Percentiles rank a stretch among this genome's conserved stretches.
These are phyloP conservation scores for Chymomyza amoena DNA, from an alignment of 2,888 invertebrate species.

Conservation along the genomic window DNA sequence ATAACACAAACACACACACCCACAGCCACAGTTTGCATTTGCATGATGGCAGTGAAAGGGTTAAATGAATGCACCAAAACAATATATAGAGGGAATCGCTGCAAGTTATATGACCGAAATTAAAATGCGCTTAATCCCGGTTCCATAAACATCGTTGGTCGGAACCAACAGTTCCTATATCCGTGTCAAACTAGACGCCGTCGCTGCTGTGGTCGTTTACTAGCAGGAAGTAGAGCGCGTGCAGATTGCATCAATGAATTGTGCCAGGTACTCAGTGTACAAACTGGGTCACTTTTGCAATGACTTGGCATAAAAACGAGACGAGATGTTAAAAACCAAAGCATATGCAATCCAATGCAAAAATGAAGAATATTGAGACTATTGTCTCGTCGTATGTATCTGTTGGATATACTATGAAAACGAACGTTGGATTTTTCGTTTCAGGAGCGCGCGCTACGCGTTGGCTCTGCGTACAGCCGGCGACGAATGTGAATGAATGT, in stretches of 20 bases:
- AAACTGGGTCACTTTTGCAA: constrained; percentile 69
- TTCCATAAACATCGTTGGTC: constrained; percentile 48
- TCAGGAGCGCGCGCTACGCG: constrained; percentile 44
- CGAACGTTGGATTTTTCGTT: not conserved
- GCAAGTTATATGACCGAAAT: constrained; percentile 64
- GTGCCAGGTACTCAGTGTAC: constrained; percentile 45
- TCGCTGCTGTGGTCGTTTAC: not conserved
- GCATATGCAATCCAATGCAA: not conserved
- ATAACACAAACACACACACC: not conserved
- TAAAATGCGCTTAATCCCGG: constrained; percentile 66
- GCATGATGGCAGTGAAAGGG: constrained; percentile 55
- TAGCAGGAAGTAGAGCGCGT: constrained; percentile 64
- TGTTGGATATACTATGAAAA: not conserved
- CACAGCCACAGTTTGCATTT: constrained; percentile 14
- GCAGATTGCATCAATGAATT: constrained; percentile 62
- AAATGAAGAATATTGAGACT: constrained; percentile 14
- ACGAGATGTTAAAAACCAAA: not conserved
- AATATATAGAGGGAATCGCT: constrained; percentile 53
- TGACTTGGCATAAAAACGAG: constrained; percentile 60
- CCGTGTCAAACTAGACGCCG: not conserved
- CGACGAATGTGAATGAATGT: constrained; percentile 72
- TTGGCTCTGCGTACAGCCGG: constrained; percentile 33
- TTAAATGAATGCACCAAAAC: constrained; percentile 52
- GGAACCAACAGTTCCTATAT: not conserved
- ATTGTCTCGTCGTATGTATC: not conserved